These are phyloP conservation scores for Steinernema carpocapsae DNA, from an alignment of 2,888 invertebrate species.

Conservation along the genomic window DNA sequence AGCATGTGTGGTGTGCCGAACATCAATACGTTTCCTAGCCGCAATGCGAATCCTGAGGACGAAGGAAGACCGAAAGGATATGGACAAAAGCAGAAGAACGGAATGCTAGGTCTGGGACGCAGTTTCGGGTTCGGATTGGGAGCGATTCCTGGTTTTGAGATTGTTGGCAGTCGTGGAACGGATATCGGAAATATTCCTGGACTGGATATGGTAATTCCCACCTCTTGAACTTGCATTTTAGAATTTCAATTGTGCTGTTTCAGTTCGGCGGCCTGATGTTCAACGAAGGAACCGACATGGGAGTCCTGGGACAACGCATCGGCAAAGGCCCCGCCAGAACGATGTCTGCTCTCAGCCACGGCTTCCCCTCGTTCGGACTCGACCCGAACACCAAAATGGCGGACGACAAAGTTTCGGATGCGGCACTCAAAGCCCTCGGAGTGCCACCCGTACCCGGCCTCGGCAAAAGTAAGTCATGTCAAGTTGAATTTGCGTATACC, in stretches of 20 bases:
- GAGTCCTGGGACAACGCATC: conserved; percentile 54
- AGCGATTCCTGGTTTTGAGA: conserved; percentile 52
- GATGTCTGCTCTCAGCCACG: conserved; percentile 53
- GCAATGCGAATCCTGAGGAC: conserved; percentile 38
- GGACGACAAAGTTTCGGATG: conserved; percentile 38
- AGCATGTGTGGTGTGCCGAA: conserved; percentile 63
- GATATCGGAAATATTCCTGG: conserved; percentile 41
- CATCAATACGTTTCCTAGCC: conserved; percentile 53
- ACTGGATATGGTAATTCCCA: conserved; percentile 36
- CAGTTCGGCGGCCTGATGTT: conserved; percentile 55
- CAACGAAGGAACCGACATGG: conserved; percentile 58
- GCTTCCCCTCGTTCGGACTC: conserved; percentile 43
- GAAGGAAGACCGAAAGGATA: conserved; percentile 57
- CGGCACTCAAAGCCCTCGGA: conserved; percentile 42
- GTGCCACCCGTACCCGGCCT: conserved; percentile 45
- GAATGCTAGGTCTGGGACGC: conserved; percentile 58
- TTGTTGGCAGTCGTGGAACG: conserved; percentile 37
- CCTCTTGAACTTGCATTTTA: too few species aligned
- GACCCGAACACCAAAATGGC: conserved; percentile 40
- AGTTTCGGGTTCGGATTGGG: conserved; percentile 61
- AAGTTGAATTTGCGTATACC: neutral
- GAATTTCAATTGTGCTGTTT: neutral
- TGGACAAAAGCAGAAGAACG: conserved; percentile 65
- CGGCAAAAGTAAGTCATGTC: conserved; percentile 39
- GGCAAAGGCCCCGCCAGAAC: conserved; percentile 59